A percentile compares a stretch with the other conserved stretches of the same genome.
Evolutionary conservation across 2,113 vertebrate species (phyloP).

Genomic region (Rostratula benghalensis): DNA sequence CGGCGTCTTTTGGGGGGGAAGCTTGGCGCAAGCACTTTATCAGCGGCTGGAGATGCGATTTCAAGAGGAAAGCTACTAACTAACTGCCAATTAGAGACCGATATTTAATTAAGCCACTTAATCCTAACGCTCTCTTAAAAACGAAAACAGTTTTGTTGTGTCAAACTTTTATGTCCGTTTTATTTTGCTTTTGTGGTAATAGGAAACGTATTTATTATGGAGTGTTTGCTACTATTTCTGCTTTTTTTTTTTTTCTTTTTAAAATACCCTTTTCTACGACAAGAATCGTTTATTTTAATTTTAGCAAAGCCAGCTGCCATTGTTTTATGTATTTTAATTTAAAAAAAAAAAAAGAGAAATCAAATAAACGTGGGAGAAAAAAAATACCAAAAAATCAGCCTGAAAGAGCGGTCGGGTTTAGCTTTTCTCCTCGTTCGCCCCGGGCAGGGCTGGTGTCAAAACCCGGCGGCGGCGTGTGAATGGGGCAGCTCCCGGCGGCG

Average conservation of each 20-base stretch:
- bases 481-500: neutral
- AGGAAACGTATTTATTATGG: conserved; percentile 90
- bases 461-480: neutral
- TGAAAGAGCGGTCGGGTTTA: neutral
- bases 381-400: neutral
- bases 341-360: conserved; percentile 7
- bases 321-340: conserved; percentile 71
- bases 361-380: conserved; percentile 66
- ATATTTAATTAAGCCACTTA: conserved; percentile 84
- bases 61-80: conserved; percentile 53
- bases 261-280: conserved; percentile 84
- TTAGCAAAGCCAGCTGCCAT: conserved; percentile 84
- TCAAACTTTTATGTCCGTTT: conserved; percentile 73
- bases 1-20: conserved; percentile 40
- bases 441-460: neutral
- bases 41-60: conserved; percentile 51
- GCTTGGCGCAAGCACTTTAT: conserved; percentile 89
- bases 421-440: neutral
- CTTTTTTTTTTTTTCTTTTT: conserved; percentile 71
- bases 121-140: conserved; percentile 51
- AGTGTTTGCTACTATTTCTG: conserved; percentile 81
- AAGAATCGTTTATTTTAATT: conserved; percentile 79
- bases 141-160: conserved; percentile 61
- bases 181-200: conserved; percentile 77
- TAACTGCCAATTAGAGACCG: conserved; percentile 85